Conservation (phyloP, 2,113 vertebrate species). For the Triplophysa siluroides region DNA sequence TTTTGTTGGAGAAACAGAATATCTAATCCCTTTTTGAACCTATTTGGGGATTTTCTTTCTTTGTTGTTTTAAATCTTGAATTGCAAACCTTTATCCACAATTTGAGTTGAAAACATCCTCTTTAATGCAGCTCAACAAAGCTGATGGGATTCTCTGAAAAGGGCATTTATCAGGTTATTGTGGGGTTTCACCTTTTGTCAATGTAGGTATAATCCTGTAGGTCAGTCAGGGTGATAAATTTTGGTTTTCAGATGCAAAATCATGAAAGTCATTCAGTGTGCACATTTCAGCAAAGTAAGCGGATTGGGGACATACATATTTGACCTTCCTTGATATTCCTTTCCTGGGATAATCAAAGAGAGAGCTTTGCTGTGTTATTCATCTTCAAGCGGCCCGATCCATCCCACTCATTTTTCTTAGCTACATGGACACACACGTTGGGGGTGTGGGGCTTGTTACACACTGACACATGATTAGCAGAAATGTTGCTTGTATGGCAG, state of each 20-base stretch:
- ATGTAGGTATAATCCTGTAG: constrained; percentile 5
- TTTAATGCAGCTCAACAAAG: constrained; percentile 18
- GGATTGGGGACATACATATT: constrained; percentile 24
- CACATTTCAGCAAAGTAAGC: constrained; percentile 28
- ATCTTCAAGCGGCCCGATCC: constrained; percentile 34
- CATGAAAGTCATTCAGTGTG: constrained; percentile 22
- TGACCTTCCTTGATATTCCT: constrained; percentile 56
- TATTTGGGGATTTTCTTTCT: constrained; percentile 6
- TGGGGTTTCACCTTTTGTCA: constrained; percentile 38
- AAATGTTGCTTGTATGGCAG: background rate
- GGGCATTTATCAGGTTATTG: constrained; percentile 29
- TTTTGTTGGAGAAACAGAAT: background rate
- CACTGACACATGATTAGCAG: constrained; percentile 24
- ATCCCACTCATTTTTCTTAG: constrained; percentile 30
- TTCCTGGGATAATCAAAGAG: constrained; percentile 40
- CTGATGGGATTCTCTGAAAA: constrained; percentile 33
- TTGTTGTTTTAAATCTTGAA: background rate
- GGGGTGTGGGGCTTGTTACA: background rate
- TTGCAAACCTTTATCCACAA: constrained; percentile 25
- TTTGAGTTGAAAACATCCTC: constrained; percentile 17
- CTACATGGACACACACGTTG: constrained; percentile 13
- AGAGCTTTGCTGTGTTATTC: constrained; percentile 41
- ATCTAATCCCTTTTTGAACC: background rate
- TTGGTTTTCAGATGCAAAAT: background rate
- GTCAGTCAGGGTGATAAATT: constrained; percentile 3